These are phyloP conservation scores for Enteromius afrohamiltoni DNA, from an alignment of 2,797 vertebrate genomes.

Conservation along the genomic window DNA sequence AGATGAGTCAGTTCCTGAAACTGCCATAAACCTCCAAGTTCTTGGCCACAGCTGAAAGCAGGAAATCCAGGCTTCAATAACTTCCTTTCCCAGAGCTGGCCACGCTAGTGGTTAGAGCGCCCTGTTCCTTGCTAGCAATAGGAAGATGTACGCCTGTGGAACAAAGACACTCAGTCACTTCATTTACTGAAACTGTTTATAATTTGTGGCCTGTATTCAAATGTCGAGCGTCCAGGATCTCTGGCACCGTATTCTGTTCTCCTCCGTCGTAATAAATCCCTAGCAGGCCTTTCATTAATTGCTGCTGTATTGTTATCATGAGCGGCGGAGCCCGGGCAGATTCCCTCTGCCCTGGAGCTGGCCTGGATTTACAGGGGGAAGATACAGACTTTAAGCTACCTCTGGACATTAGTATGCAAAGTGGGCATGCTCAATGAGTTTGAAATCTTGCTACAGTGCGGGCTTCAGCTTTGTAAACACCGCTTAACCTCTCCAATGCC, in stretches of 20 bases:
- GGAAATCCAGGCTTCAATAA: conserved; percentile 97
- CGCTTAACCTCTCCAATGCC: conserved; percentile 53
- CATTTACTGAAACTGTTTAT: conserved; percentile 88
- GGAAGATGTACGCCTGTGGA: conserved; percentile 82
- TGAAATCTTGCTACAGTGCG: conserved; percentile 63
- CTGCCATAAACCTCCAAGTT: conserved; percentile 91
- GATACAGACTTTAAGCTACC: conserved; percentile 62
- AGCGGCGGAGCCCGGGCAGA: conserved; percentile 67
- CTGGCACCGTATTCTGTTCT: conserved; percentile 67
- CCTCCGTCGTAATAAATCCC: conserved; percentile 74
- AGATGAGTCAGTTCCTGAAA: conserved; percentile 97
- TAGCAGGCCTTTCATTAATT: conserved; percentile 74
- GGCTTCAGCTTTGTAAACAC: conserved; percentile 56
- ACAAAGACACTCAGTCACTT: conserved; percentile 85
- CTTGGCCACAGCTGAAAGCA: conserved; percentile 90
- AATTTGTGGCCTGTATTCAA: conserved; percentile 89
- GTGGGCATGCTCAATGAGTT: conserved; percentile 63
- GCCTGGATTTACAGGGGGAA: conserved; percentile 68
- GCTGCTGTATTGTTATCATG: conserved; percentile 73
- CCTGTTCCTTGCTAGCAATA: conserved; percentile 82
- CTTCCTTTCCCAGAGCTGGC: conserved; percentile 92
- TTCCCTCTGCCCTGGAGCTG: conserved; percentile 70
- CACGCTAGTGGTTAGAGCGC: conserved; percentile 79
- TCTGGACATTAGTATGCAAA: conserved; percentile 70
- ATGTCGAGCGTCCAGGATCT: conserved; percentile 78